Percentiles rank a stretch among this genome's conserved stretches.
phyloP scores from a whole-genome alignment of 2,797 vertebrate species.

The Platyrinchus mystaceus region DNA sequence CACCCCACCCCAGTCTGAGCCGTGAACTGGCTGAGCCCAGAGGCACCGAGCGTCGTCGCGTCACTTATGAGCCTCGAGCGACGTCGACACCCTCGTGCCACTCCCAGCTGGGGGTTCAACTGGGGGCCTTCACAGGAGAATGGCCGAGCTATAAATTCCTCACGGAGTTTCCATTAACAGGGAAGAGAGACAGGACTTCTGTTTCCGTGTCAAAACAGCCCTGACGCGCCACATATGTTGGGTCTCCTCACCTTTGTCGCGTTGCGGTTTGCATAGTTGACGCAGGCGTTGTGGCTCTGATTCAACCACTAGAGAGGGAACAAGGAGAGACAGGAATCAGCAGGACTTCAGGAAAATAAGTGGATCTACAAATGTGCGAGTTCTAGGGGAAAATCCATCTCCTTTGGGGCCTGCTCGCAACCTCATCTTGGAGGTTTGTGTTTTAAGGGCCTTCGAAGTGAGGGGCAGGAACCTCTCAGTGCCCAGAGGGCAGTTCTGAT shows the following conservation, averaged over 20 bases:
- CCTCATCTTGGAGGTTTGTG: neutral
- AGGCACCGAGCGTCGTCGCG: no score
- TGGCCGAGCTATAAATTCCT: neutral
- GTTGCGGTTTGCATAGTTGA: conserved; percentile 95
- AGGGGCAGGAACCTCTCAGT: neutral
- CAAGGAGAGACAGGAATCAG: neutral
- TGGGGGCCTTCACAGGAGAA: neutral
- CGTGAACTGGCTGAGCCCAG: neutral
- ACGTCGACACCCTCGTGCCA: neutral
- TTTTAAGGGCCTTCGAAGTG: rapidly evolving
- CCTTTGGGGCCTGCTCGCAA: rapidly evolving
- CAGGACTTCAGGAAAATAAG: neutral
- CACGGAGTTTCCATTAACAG: neutral
- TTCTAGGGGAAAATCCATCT: rapidly evolving
- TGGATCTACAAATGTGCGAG: rapidly evolving
- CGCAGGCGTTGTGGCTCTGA: conserved; percentile 95
- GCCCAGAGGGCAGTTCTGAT: neutral
- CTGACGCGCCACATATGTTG: neutral
- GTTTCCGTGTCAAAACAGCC: neutral
- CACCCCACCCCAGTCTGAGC: neutral
- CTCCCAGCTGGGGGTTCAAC: neutral
- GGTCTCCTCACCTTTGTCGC: conserved; percentile 84
- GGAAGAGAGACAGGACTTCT: neutral
- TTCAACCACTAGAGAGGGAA: conserved; percentile 85
- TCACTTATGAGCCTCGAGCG: rapidly evolving